These are phyloP conservation scores for Rutilus rutilus DNA, from an alignment of 2,113 vertebrate species.

Conservation along the genomic window DNA sequence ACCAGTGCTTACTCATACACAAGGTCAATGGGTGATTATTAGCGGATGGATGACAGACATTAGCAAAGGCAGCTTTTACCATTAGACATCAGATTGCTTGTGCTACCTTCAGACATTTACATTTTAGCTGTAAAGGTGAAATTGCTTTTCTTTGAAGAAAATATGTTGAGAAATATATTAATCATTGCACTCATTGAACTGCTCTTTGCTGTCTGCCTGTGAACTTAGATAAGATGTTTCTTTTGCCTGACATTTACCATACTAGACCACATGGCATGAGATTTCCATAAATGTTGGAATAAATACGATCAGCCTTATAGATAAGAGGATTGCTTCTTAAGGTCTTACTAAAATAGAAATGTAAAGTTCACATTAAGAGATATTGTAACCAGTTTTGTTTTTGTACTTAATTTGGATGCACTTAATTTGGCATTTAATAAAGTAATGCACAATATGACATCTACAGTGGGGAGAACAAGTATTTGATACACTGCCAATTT, in stretches of 20 bases:
- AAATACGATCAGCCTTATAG: neutral
- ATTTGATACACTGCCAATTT: too few species aligned
- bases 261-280: neutral
- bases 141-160: neutral
- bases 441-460: neutral
- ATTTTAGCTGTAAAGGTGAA: constrained; percentile 28
- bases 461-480: too few species aligned
- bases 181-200: constrained; percentile 27
- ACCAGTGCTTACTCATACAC: constrained; percentile 4
- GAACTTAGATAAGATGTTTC: constrained; percentile 16
- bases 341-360: too few species aligned
- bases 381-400: neutral
- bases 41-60: constrained; percentile 16
- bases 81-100: neutral
- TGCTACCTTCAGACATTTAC: constrained; percentile 4
- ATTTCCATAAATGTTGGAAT: constrained; percentile 22
- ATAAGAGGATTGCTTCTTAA: neutral
- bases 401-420: neutral
- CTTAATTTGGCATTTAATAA: neutral
- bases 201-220: constrained; percentile 10
- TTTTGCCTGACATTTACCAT: constrained; percentile 13
- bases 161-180: constrained; percentile 24
- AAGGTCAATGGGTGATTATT: constrained; percentile 34
- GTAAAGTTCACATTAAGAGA: neutral
- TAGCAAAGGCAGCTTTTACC: neutral